A percentile compares a stretch with the other conserved stretches of the same genome.
phyloP scores from a whole-genome alignment of 2,888 invertebrate species.

The Papilio elwesi region DNA sequence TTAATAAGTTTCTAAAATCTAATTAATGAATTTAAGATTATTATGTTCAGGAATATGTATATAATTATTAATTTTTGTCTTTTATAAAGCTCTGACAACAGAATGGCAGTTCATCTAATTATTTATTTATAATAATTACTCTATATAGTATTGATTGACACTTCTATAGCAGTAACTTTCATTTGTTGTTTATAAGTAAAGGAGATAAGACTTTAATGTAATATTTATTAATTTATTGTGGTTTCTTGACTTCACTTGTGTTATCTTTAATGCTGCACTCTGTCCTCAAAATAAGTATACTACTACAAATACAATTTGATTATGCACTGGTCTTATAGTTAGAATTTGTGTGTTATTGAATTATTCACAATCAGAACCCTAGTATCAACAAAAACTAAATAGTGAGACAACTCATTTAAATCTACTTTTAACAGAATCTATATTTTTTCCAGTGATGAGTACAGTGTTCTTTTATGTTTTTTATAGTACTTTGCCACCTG shows the following conservation, averaged over 20 bases:
- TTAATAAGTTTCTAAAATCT: too few species aligned
- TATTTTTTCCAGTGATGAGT: too few species aligned
- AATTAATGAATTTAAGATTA: too few species aligned
- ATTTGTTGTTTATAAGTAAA: constrained; percentile 3
- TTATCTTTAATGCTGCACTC: constrained; percentile 21
- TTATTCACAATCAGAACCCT: background rate
- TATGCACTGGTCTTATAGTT: background rate
- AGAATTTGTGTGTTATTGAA: background rate
- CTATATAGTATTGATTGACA: background rate
- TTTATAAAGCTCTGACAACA: background rate
- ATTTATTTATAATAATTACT: background rate
- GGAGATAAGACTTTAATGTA: constrained; percentile 27
- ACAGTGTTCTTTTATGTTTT: too few species aligned
- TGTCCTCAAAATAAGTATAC: background rate
- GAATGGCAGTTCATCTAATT: background rate
- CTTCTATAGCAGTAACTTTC: background rate
- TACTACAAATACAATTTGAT: background rate
- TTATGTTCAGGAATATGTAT: too few species aligned
- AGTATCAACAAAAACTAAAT: background rate
- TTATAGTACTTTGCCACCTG: too few species aligned
- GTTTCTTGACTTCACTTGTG: constrained; percentile 16
- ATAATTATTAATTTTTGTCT: too few species aligned
- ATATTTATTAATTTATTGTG: constrained; percentile 16
- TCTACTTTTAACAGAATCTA: background rate
- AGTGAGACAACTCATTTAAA: background rate